These are phyloP conservation scores for Osmerus eperlanus DNA, from an alignment of 2,113 vertebrate genomes.

Conservation along the genomic window DNA sequence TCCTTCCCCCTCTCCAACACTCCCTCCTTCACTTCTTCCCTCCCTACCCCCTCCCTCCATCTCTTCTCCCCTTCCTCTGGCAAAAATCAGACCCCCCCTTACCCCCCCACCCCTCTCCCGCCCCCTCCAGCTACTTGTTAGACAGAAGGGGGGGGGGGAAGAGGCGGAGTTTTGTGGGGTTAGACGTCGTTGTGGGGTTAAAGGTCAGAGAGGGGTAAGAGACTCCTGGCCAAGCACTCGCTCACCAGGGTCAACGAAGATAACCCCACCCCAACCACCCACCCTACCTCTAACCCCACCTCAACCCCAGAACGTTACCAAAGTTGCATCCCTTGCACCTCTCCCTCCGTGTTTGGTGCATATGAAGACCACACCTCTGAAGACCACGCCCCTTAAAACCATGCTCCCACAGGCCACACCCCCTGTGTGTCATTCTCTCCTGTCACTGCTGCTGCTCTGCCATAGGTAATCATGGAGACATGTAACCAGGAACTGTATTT, in stretches of 20 bases:
- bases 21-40: not conserved
- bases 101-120: conserved; percentile 41
- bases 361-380: conserved; percentile 26
- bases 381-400: not conserved
- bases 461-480: conserved; percentile 42
- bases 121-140: conserved; percentile 30
- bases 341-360: conserved; percentile 28
- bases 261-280: not conserved
- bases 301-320: not conserved
- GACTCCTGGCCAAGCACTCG: conserved; percentile 42
- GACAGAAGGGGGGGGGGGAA: conserved; percentile 9
- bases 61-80: not conserved
- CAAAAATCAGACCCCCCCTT: conserved; percentile 9
- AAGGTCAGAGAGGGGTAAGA: conserved; percentile 24
- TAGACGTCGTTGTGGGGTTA: conserved; percentile 32
- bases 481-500: not conserved
- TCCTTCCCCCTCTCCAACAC: not conserved
- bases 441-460: conserved; percentile 46
- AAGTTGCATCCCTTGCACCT: not conserved
- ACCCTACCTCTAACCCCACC: not conserved
- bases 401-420: no score
- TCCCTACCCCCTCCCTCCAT: not conserved
- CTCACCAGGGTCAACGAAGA: not conserved
- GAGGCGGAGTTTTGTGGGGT: not conserved
- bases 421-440: conserved; percentile 17